A percentile compares a stretch with the other conserved stretches of the same genome.
Conservation (phyloP, 2,888 invertebrate species). For the Eupithecia subumbrata region DNA sequence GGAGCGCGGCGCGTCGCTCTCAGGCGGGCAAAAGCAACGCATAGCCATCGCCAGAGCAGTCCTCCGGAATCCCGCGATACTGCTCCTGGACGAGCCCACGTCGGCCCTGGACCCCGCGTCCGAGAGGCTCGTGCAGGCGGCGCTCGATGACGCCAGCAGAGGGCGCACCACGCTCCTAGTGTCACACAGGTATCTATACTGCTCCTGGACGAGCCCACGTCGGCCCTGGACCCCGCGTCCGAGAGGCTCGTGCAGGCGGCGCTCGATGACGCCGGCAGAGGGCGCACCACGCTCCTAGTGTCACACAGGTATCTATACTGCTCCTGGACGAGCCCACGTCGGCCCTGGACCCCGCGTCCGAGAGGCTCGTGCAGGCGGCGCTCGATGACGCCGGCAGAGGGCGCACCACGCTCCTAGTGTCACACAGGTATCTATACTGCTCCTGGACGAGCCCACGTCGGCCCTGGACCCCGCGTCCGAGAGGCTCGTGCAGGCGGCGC, state of each 20-base stretch:
- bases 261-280: constrained; percentile 88
- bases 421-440: constrained; percentile 86
- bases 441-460: constrained; percentile 93
- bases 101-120: constrained; percentile 92
- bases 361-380: constrained; percentile 82
- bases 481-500: constrained; percentile 77
- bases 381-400: constrained; percentile 89
- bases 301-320: constrained; percentile 87
- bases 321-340: constrained; percentile 93
- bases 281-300: constrained; percentile 89
- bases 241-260: constrained; percentile 85
- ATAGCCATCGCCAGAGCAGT: constrained; percentile 93
- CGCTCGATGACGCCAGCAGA: constrained; percentile 88
- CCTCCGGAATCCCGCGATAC: constrained; percentile 87
- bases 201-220: constrained; percentile 92
- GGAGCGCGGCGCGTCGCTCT: constrained; percentile 89
- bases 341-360: constrained; percentile 91
- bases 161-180: constrained; percentile 90
- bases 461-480: constrained; percentile 92
- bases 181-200: constrained; percentile 87
- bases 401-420: constrained; percentile 89
- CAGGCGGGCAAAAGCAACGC: constrained; percentile 93
- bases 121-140: constrained; percentile 84
- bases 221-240: constrained; percentile 91
- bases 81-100: constrained; percentile 92